phyloP scores from a whole-genome alignment of 1,140 invertebrate species.

The Formica selysi region DNA sequence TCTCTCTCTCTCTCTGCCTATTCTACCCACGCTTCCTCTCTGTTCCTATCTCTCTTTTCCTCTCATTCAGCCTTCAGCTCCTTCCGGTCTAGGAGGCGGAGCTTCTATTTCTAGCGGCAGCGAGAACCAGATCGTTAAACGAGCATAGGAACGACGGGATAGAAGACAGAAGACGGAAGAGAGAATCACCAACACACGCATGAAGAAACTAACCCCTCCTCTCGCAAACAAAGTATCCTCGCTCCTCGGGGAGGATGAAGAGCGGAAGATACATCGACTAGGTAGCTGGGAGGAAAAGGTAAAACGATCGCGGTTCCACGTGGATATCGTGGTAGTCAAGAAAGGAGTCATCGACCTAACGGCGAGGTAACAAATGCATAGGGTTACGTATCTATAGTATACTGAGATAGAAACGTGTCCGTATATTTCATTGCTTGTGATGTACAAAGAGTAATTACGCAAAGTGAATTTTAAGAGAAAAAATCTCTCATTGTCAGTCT shows the following conservation, averaged over 20 bases:
- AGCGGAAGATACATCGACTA: constrained; percentile 31
- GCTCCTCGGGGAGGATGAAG: constrained; percentile 32
- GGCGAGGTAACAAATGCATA: background rate
- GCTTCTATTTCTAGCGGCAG: constrained; percentile 83
- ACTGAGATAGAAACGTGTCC: constrained; percentile 1
- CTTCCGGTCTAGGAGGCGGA: constrained; percentile 82
- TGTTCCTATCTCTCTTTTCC: constrained; percentile 13
- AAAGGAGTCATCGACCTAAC: constrained; percentile 21
- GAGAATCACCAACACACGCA: constrained; percentile 31
- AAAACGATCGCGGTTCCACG: constrained; percentile 30
- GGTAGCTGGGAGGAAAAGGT: constrained; percentile 23
- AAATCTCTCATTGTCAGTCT: background rate
- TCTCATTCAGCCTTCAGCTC: constrained; percentile 54
- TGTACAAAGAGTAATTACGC: background rate
- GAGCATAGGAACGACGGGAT: constrained; percentile 38
- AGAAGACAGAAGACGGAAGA: constrained; percentile 42
- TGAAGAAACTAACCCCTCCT: constrained; percentile 30
- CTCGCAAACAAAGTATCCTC: background rate
- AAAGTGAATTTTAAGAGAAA: background rate
- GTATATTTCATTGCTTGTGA: background rate
- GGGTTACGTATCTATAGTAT: background rate
- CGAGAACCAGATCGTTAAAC: constrained; percentile 72
- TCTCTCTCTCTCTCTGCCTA: constrained; percentile 22
- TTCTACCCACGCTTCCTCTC: background rate
- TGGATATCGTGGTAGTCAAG: background rate